Conservation (phyloP, 64 coral and sea anemone genomes). For the Dendrophyllia cribrosa region DNA sequence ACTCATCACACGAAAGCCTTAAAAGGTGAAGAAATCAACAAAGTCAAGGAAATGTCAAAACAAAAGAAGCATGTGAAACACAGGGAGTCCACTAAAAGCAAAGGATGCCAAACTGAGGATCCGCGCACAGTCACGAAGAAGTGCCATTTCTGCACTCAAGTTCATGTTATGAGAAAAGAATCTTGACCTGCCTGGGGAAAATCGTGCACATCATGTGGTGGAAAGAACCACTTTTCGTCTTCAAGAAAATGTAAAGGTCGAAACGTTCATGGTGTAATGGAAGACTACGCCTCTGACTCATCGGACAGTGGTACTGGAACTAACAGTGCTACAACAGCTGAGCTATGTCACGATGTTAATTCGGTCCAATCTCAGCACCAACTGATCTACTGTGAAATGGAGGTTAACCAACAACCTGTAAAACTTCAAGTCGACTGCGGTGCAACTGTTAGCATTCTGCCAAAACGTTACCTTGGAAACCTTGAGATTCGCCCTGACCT, state of each 20-base stretch:
- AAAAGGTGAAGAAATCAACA: constrained; percentile 1
- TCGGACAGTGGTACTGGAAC: background rate
- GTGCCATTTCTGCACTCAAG: constrained; percentile 17
- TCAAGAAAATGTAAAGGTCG: constrained; percentile 7
- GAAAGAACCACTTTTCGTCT: constrained; percentile 26
- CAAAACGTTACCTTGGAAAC: constrained; percentile 16
- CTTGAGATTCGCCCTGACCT: background rate
- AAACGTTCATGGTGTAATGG: background rate
- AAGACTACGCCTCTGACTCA: background rate
- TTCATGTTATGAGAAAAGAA: constrained; percentile 17
- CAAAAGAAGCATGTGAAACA: background rate
- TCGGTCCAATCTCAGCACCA: background rate
- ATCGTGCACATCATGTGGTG: constrained; percentile 13
- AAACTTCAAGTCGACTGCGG: constrained; percentile 14
- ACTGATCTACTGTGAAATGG: constrained; percentile 16
- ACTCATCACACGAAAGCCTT: constrained; percentile 20
- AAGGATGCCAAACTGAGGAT: background rate
- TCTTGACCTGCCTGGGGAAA: constrained; percentile 48
- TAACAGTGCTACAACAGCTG: background rate
- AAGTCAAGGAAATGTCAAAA: background rate
- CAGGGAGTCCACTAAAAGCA: background rate
- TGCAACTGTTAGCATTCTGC: constrained; percentile 31
- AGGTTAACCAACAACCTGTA: background rate
- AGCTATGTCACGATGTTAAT: background rate
- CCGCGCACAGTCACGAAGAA: constrained; percentile 15